phyloP scores from a whole-genome alignment of 2,797 vertebrate genomes.

The Eidolon dupreanum region DNA sequence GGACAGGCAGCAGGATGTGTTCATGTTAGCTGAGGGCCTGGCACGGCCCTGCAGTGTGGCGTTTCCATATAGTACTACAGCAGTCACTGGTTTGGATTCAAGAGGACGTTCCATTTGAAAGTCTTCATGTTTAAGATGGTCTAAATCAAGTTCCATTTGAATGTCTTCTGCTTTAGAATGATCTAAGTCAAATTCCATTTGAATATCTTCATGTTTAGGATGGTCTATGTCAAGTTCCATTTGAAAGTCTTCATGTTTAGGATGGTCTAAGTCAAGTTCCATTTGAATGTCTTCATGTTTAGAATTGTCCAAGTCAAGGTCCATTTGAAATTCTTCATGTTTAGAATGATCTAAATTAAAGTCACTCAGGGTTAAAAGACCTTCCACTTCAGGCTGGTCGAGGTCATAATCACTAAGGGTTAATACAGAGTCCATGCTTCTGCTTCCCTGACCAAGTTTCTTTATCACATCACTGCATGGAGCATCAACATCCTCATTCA shows the following conservation, averaged over 20 bases:
- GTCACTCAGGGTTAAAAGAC: slow-evolving; percentile 93
- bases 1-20: slow-evolving; percentile 74
- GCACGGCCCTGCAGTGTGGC: slow-evolving; percentile 73
- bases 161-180: no score
- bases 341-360: slow-evolving; percentile 90
- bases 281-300: no score
- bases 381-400: slow-evolving; percentile 86
- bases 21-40: neutral
- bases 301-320: no score
- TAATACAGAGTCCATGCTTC: slow-evolving; percentile 95
- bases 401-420: slow-evolving; percentile 94
- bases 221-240: no score
- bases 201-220: no score
- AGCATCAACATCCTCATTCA: slow-evolving; percentile 93
- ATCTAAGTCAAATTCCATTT: no score
- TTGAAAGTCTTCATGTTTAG: no score
- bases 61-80: slow-evolving; percentile 79
- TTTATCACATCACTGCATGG: slow-evolving; percentile 89
- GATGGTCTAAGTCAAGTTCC: no score
- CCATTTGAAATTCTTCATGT: slow-evolving; percentile 71
- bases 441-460: slow-evolving; percentile 89
- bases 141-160: no score
- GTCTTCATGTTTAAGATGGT: slow-evolving; percentile 81
- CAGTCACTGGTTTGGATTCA: slow-evolving; percentile 83
- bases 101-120: slow-evolving; percentile 84